Percentiles rank a stretch among this genome's conserved stretches.
Evolutionary conservation across 1,140 invertebrate genomes (phyloP).

Genomic region (Drosophila lacertosa): DNA sequence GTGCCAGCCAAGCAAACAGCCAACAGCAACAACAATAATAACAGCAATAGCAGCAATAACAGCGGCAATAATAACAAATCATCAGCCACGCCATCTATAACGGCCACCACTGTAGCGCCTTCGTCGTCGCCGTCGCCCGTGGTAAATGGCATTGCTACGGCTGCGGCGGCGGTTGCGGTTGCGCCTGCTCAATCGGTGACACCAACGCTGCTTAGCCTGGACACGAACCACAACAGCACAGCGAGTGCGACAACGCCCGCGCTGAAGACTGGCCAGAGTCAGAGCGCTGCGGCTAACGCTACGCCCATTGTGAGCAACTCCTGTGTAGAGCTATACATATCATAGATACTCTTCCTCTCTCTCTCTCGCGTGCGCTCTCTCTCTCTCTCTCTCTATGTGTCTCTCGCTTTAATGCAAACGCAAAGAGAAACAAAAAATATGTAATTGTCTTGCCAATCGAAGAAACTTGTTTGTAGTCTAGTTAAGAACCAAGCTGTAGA

Average conservation of each 20-base stretch:
- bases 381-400: conserved; percentile 13
- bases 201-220: conserved; percentile 55
- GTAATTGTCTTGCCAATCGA: conserved; percentile 70
- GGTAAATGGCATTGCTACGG: neutral
- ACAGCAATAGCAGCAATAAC: conserved; percentile 21
- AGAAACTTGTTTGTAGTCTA: conserved; percentile 71
- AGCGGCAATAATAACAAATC: conserved; percentile 11
- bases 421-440: conserved; percentile 26
- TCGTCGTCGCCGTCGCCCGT: neutral
- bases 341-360: conserved; percentile 39
- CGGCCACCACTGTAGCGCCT: conserved; percentile 6
- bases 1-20: conserved; percentile 65
- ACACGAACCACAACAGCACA: conserved; percentile 59
- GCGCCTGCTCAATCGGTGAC: conserved; percentile 23
- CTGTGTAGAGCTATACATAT: conserved; percentile 69
- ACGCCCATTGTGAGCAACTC: conserved; percentile 67
- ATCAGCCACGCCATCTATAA: conserved; percentile 14
- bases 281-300: conserved; percentile 38
- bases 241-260: conserved; percentile 27
- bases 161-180: no score
- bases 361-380: neutral
- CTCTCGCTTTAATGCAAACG: conserved; percentile 19
- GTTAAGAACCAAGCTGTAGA: conserved; percentile 50
- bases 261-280: conserved; percentile 45
- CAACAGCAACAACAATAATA: conserved; percentile 27